phyloP scores from a whole-genome alignment of 2,113 vertebrate species.

The Emydura subglobosa region DNA sequence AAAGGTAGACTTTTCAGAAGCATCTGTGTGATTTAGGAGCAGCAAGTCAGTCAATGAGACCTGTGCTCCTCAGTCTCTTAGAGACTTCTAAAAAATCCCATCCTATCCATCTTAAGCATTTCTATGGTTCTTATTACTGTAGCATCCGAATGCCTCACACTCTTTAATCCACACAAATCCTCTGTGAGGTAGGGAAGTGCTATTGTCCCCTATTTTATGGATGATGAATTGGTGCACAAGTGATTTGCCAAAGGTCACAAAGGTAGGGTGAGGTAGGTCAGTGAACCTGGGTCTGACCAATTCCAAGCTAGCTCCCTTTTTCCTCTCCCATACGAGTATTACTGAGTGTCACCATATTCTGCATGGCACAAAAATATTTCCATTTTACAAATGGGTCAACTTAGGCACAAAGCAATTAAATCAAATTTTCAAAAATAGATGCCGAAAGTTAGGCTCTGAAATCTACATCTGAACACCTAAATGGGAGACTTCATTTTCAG shows the following conservation, averaged over 20 bases:
- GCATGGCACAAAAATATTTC: neutral
- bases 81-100: neutral
- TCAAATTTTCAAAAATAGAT: neutral
- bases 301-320: accelerated
- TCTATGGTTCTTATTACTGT: neutral
- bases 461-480: neutral
- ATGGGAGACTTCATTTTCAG: neutral
- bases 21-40: neutral
- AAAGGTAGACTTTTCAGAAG: neutral
- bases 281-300: neutral
- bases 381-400: neutral
- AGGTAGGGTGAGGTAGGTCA: accelerated
- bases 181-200: no score
- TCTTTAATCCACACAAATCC: neutral
- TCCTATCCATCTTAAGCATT: neutral
- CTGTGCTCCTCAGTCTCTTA: neutral
- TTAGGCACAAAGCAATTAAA: neutral
- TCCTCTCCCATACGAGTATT: accelerated
- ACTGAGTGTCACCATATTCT: neutral
- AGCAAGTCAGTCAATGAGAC: neutral
- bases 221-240: neutral
- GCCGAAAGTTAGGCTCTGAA: neutral
- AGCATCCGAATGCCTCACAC: neutral
- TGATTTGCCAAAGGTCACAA: neutral
- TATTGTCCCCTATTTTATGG: neutral